A percentile compares a stretch with the other conserved stretches of the same genome.
These are phyloP conservation scores for Clarias platycephalus DNA, from an alignment of 2,797 vertebrate species.

Conservation along the genomic window DNA sequence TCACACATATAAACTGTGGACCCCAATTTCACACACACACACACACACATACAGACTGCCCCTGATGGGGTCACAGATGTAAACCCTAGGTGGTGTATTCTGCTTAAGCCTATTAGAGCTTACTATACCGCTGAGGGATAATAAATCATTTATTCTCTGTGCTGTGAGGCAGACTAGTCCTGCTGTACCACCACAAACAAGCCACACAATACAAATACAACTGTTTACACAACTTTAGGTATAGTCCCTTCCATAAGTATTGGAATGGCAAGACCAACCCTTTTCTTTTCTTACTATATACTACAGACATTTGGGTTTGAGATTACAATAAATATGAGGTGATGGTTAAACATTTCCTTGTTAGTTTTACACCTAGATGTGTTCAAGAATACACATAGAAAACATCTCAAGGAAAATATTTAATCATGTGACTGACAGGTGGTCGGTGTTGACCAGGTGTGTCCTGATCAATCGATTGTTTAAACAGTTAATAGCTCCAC, in stretches of 20 bases:
- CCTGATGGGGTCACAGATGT: constrained; percentile 40
- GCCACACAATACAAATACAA: constrained; percentile 5
- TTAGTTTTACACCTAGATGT: neutral
- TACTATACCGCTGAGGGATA: constrained; percentile 38
- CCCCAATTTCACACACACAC: constrained; percentile 47
- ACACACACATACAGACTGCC: constrained; percentile 29
- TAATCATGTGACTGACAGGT: no score
- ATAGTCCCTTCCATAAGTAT: neutral
- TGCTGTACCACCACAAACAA: constrained; percentile 5
- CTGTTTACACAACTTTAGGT: neutral
- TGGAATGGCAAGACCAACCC: neutral
- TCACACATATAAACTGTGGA: constrained; percentile 19
- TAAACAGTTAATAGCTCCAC: neutral
- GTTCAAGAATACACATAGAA: neutral
- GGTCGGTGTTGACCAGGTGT: neutral
- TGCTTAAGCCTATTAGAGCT: constrained; percentile 43
- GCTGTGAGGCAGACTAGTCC: neutral
- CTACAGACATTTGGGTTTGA: neutral
- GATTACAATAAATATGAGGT: neutral
- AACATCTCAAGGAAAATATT: neutral
- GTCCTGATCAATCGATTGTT: no score
- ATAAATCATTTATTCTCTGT: constrained; percentile 43
- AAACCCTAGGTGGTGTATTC: constrained; percentile 43
- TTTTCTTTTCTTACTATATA: neutral
- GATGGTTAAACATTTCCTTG: neutral